Evolutionary conservation across 2,797 vertebrate species (phyloP), one percentile per base, ranked within the genome.

Genomic region (Parotocinclus haroldoi): DNA sequence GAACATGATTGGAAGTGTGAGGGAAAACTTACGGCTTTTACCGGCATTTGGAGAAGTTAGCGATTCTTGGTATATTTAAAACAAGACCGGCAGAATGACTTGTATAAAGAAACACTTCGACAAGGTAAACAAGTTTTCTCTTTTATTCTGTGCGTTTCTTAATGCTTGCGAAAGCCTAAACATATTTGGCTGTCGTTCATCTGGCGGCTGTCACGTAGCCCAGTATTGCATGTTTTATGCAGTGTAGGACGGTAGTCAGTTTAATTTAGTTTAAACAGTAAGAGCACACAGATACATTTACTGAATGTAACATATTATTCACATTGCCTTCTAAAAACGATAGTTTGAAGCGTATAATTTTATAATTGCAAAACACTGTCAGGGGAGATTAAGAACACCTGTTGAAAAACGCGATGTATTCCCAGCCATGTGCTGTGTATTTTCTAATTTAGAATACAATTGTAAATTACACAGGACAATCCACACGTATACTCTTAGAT

Each of bases 1-100:
- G 92, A 91, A 93, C 91, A 90, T 87, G 82, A 85, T 85, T 89
- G 88, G 87, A 85, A 91, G 88, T 79, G 36, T 86, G 83, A 86
- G 84, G 83, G 88, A 90, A 91, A 65, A 83, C 79, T 69, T 75
- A 42, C 75, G 50, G 57, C 59, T 68, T 73, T 59, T 53, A 68
- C 75, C 75, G 72, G 72, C 66, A 49, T 27, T 27, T 27, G 40
- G 40, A 44, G 1, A 9, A 44, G 9, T 66, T 59, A 52, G 61
- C 9, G 18, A n/a, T 14, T 3, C 11, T 63, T 42, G 42, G 19
- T 17, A 14, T 37, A 45, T 48, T 64, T 58, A 13, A 55, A 18
- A 58, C 46, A 50, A 16, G 1, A 13, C 40, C 36, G 65, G 72
- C 56, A 74, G 16, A 58, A 79, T 76, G 72, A 61, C 52, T 14